Conservation (phyloP, 2,888 invertebrate genomes). For the Morinoia aosen region DNA sequence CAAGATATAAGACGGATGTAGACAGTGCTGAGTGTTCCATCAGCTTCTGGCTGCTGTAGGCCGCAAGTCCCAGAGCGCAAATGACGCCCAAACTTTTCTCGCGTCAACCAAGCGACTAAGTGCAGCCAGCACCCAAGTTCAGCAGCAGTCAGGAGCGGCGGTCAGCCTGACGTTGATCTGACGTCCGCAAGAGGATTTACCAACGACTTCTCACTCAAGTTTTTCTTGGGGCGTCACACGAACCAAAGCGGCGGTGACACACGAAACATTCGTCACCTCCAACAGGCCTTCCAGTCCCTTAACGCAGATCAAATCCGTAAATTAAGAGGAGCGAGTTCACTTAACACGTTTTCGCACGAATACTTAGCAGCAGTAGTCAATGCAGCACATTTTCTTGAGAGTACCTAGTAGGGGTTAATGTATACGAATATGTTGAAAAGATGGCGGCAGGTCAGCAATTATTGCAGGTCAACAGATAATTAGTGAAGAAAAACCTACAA, state of each 20-base stretch:
- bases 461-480: too few relatives aligned
- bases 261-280: not conserved
- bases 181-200: slow-evolving; percentile 42
- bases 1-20: too few relatives aligned
- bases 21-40: not conserved
- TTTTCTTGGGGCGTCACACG: not conserved
- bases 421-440: not conserved
- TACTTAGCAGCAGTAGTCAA: not conserved
- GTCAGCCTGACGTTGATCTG: slow-evolving; percentile 36
- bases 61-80: not conserved
- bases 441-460: not conserved
- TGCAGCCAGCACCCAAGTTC: not conserved
- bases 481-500: not conserved
- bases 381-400: not conserved
- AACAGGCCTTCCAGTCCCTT: not conserved
- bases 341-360: not conserved
- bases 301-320: not conserved
- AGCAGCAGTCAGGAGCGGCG: not conserved
- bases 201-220: slow-evolving; percentile 42
- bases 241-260: slow-evolving; percentile 37
- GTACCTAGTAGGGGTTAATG: not conserved
- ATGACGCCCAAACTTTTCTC: not conserved
- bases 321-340: not conserved
- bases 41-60: not conserved
- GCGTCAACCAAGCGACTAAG: not conserved